These are phyloP conservation scores for Enteromius anoplus DNA, from an alignment of 2,797 vertebrate species.

Conservation along the genomic window DNA sequence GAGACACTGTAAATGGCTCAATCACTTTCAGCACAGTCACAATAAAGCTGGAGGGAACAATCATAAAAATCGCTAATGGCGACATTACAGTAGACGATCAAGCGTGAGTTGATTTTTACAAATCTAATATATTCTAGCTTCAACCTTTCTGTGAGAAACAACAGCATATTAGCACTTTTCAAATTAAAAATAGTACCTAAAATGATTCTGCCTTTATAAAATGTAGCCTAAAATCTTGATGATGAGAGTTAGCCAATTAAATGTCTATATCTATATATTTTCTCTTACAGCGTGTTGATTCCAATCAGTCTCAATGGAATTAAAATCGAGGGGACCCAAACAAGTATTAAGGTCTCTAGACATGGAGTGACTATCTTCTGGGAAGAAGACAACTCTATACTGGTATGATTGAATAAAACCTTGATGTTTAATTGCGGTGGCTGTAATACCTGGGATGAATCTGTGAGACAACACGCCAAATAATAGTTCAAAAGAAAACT, in stretches of 20 bases:
- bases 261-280: background rate
- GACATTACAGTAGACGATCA: conserved; percentile 70
- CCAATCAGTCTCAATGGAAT: conserved; percentile 76
- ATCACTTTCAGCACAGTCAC: conserved; percentile 66
- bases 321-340: conserved; percentile 68
- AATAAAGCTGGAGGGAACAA: conserved; percentile 72
- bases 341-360: conserved; percentile 76
- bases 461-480: background rate
- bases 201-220: background rate
- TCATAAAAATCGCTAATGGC: conserved; percentile 69
- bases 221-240: background rate
- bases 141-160: background rate
- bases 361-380: conserved; percentile 80
- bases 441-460: background rate
- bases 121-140: background rate
- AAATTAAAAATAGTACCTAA: background rate
- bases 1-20: conserved; percentile 54
- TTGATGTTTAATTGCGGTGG: background rate
- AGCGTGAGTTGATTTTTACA: conserved; percentile 72
- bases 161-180: background rate
- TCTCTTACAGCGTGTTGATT: conserved; percentile 70
- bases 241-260: background rate
- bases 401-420: conserved; percentile 69
- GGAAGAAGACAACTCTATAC: conserved; percentile 82
- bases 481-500: background rate